A percentile compares a stretch with the other conserved stretches of the same genome.
These are phyloP conservation scores for Peromyscus polionotus DNA, from an alignment of 2,113 vertebrate species.

Conservation along the genomic window DNA sequence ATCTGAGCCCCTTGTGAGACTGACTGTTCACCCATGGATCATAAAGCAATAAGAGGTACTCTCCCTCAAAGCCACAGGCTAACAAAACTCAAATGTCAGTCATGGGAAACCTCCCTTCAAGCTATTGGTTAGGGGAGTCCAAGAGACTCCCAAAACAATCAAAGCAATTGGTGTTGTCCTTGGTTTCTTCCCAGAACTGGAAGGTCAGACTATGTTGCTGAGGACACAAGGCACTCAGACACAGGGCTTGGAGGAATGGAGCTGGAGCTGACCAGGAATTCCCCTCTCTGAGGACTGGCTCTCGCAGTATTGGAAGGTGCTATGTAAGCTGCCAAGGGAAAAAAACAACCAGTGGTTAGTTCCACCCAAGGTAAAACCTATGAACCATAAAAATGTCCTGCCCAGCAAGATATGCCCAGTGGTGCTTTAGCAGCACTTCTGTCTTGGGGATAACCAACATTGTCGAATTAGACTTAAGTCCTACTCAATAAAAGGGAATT, in stretches of 20 bases:
- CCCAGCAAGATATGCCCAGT: not conserved
- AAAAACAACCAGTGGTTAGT: not conserved
- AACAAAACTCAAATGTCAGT: not conserved
- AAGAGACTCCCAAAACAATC: not conserved
- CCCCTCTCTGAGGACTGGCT: too few species aligned
- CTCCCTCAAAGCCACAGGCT: not conserved
- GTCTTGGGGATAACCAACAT: not conserved
- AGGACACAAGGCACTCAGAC: not conserved
- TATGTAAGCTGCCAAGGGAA: not conserved
- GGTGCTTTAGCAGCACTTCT: not conserved
- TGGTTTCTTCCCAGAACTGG: not conserved
- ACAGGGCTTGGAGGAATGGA: not conserved
- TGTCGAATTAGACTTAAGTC: not conserved
- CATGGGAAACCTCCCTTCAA: not conserved
- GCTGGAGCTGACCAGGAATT: not conserved
- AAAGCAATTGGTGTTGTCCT: not conserved
- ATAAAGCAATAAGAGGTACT: not conserved
- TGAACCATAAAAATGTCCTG: not conserved
- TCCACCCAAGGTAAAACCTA: not conserved
- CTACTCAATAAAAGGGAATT: not conserved
- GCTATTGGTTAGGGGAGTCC: not conserved
- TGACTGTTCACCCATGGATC: not conserved
- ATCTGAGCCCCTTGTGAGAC: not conserved
- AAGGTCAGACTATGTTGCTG: not conserved
- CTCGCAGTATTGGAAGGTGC: not conserved